phyloP scores from a whole-genome alignment of 2,113 vertebrate species.

The Stegostoma tigrinum region DNA sequence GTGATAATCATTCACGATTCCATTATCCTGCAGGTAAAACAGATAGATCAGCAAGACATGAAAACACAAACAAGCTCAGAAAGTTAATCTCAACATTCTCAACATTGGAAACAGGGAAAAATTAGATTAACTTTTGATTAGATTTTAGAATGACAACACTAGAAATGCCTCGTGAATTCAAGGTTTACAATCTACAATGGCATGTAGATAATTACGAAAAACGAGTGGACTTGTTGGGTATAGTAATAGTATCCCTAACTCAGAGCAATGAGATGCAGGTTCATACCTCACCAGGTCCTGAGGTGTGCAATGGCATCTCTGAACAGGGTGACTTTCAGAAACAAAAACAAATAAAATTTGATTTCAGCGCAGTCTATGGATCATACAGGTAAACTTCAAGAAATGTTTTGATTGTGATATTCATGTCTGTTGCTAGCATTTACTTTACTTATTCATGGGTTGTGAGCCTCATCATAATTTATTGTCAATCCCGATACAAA shows the following conservation, averaged over 20 bases:
- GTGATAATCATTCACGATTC: neutral
- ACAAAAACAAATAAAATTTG: neutral
- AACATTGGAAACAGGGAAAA: neutral
- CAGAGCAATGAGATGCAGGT: no score
- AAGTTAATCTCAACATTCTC: slow-evolving; percentile 5
- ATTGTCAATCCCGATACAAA: neutral
- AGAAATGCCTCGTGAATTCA: neutral
- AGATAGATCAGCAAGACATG: neutral
- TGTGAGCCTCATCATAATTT: neutral
- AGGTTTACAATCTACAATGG: neutral
- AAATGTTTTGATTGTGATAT: neutral
- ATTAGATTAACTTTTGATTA: slow-evolving; percentile 12
- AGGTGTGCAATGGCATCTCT: no score
- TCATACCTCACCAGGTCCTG: no score
- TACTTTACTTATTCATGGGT: neutral
- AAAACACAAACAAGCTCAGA: neutral
- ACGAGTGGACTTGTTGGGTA: neutral
- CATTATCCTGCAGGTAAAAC: neutral
- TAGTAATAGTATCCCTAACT: no score
- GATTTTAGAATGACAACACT: neutral
- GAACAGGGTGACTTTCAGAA: no score
- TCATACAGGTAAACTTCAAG: neutral
- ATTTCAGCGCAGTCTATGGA: neutral
- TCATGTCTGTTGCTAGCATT: neutral
- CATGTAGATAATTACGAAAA: neutral